Evolutionary conservation across 1,140 invertebrate genomes (phyloP), one percentile per base, ranked within the genome.

Genomic region (Macrocentrus cingulum): DNA sequence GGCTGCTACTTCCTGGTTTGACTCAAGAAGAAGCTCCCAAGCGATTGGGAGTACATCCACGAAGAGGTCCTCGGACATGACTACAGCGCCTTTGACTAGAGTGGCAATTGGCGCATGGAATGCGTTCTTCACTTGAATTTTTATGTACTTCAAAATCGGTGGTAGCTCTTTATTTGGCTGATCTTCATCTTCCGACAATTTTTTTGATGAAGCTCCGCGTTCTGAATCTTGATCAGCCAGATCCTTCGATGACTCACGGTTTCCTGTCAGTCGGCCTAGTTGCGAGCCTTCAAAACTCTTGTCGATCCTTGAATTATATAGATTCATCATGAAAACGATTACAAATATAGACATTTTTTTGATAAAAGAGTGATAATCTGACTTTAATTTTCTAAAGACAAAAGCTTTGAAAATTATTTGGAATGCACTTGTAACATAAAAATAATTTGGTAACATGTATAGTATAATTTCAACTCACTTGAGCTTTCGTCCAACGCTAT

Each of bases 11-110:
- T 93, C 90, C 49, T 87, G 83, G 68, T 88, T 88, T 0, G 85
- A 83, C 68, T 97, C 93, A 25, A 98, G 75, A 1, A 99, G 78
- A 2, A 99, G 81, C 70, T 97, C 91, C 97, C 97, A 99, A 2
- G 93, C 91, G 3, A 96, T 88, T 0, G 91, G 88, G 42, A 98
- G 83, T 5, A 95, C 87, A 61, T 96, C 91, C 13, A 89, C 82
- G 66, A 96, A 95, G 60, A 92, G 83, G 34, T 97, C 93, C 66
- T 95, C 93, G 7, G 85, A 83, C 66, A 99, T 83, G 1, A 97
- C 87, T 0, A 95, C 91, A 0, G 94, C 92, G 2, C 94, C 92
- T 83, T 99, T 99, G 0, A 95, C 84, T 41, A 99, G 75, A 1
- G 90, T 85, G 0, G 94, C 92, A 39, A 99, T 74, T 0, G 95